These are phyloP conservation scores for Heliconius ismenius DNA, from an alignment of 2,888 invertebrate species.

Conservation along the genomic window DNA sequence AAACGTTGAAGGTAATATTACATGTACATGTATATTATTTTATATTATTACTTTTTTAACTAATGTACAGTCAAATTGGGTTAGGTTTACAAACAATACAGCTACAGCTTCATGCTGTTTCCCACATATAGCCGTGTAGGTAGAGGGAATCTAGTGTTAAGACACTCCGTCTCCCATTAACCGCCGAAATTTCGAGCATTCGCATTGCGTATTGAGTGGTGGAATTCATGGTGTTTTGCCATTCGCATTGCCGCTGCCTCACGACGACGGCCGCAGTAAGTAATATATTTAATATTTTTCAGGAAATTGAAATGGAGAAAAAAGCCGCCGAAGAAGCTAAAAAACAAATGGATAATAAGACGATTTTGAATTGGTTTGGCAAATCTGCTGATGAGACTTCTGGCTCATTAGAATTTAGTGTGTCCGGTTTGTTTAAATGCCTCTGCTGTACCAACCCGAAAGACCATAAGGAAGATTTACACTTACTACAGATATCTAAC, in stretches of 20 bases:
- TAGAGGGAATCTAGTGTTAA: too few relatives aligned
- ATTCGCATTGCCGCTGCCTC: too few relatives aligned
- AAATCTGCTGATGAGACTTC: constrained; percentile 86
- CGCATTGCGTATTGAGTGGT: not conserved
- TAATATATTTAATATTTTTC: constrained; percentile 20
- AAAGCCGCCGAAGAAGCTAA: constrained; percentile 90
- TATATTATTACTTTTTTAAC: not conserved
- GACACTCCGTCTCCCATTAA: too few relatives aligned
- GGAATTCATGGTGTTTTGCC: not conserved
- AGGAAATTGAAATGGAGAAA: constrained; percentile 92
- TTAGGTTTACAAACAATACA: not conserved
- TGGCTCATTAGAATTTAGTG: constrained; percentile 91
- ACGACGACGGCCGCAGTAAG: not conserved
- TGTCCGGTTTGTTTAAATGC: constrained; percentile 92
- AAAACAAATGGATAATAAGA: constrained; percentile 89
- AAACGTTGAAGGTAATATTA: constrained; percentile 62
- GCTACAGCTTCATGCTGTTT: too few relatives aligned
- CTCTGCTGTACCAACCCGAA: constrained; percentile 94
- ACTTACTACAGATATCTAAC: constrained; percentile 90
- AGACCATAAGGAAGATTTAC: constrained; percentile 91
- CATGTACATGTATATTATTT: not conserved
- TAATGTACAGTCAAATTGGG: not conserved
- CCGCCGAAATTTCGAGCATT: too few relatives aligned
- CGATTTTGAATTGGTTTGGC: constrained; percentile 88
- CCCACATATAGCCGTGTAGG: too few relatives aligned